Evolutionary conservation across 1,140 invertebrate genomes (phyloP), one percentile per base, ranked within the genome.

Genomic region (honey bee (Apis mellifera)): DNA sequence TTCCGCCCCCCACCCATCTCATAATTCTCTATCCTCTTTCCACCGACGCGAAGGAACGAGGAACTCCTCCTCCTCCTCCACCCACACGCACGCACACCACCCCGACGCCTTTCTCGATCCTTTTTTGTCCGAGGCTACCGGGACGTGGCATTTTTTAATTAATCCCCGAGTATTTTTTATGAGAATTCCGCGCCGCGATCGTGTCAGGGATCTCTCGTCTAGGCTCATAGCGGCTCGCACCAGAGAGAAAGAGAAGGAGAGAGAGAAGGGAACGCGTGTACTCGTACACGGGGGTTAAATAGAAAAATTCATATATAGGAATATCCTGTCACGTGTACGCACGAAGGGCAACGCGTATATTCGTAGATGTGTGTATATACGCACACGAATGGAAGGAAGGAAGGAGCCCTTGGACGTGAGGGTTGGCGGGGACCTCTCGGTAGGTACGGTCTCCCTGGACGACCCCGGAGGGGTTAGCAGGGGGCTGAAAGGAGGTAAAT

Each of bases 121-220:
- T 82, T 83, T 86, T 83, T 85, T 48, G 32, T 42, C 60, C 65
- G 54, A 71, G 55, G 57, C 65, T 60, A 71, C 83, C 76, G 52
- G 72, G 84, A 89, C 89, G 82, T 87, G 90, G 91, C 84, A 91
- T 92, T 92, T 92, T 92, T 91, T 91, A 91, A 92, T 92, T 91
- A 91, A 92, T 91, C 88, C 89, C 74, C 76, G 84, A 86, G 83
- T 89, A 89, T 87, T 91, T 90, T 90, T 90, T 90, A 92, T 91
- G 88, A 89, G 89, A 91, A 91, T 92, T 92, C 91, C 87, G 72
- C 80, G 73, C 72, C 84, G 72, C 68, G 82, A 88, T 89, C 85
- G 88, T 87, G 86, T 87, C 88, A 78, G 80, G 86, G 82, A 87
- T 83, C 71, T 62, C 74, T 77, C 15, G 26, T 32, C 15, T 5